Evolutionary conservation across 2,797 vertebrate species (phyloP).

Genomic region (Pitangus sulphuratus): DNA sequence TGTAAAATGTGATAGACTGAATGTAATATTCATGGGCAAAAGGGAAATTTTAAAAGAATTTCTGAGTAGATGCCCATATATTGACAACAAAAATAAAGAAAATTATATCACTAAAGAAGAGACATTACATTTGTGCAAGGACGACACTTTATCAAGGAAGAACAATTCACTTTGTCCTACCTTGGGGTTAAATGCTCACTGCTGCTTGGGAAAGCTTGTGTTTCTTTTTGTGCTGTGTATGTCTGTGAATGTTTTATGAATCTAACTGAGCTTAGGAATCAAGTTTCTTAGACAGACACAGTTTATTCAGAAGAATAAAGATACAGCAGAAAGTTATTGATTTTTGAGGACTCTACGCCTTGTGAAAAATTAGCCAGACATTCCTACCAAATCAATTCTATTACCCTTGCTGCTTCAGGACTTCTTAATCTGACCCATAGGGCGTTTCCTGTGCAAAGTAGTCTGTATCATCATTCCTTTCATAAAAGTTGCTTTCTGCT

Average conservation of each 20-base stretch:
- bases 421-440: constrained; percentile 36
- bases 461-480: neutral
- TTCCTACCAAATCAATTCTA: constrained; percentile 87
- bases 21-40: neutral
- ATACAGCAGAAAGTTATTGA: constrained; percentile 91
- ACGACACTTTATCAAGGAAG: constrained; percentile 22
- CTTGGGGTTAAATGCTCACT: constrained; percentile 68
- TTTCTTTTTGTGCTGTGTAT: constrained; percentile 73
- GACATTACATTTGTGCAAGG: constrained; percentile 49
- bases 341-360: constrained; percentile 87
- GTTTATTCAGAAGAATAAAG: constrained; percentile 93
- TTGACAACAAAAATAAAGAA: constrained; percentile 15
- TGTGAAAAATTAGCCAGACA: constrained; percentile 95
- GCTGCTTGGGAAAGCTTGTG: constrained; percentile 69
- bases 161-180: constrained; percentile 66
- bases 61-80: neutral
- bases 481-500: neutral
- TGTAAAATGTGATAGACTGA: neutral
- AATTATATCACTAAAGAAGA: neutral
- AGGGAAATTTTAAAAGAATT: constrained; percentile 25
- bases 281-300: constrained; percentile 90
- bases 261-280: constrained; percentile 87
- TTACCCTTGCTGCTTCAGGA: constrained; percentile 75
- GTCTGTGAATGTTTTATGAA: constrained; percentile 88
- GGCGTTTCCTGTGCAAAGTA: neutral